Evolutionary conservation across 2,113 vertebrate species (phyloP).

Genomic region (Psephotus haematonotus): DNA sequence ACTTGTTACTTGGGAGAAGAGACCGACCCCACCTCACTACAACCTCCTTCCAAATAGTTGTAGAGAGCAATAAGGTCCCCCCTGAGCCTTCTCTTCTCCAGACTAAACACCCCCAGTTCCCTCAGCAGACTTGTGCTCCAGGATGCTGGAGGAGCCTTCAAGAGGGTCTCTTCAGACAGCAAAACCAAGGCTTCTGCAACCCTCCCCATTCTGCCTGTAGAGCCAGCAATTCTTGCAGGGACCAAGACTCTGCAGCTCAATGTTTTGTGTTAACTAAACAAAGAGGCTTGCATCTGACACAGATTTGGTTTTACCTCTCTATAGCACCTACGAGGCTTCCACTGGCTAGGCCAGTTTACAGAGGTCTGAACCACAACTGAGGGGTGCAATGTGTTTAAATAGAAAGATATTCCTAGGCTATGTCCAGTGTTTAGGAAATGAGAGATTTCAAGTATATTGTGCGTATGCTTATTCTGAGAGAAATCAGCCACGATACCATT

Average conservation of each 20-base stretch:
- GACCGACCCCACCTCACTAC: neutral
- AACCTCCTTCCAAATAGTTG: neutral
- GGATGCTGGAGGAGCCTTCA: neutral
- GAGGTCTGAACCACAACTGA: neutral
- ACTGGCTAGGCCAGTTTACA: neutral
- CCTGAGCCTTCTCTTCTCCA: neutral
- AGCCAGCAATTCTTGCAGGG: neutral
- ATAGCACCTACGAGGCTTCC: neutral
- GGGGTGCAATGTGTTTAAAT: fast-evolving
- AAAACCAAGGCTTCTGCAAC: neutral
- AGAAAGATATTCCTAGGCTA: neutral
- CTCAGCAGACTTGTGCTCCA: neutral
- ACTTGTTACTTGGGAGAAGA: neutral
- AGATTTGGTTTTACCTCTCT: neutral
- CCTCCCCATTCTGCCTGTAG: neutral
- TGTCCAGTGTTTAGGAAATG: neutral
- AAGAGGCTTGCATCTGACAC: neutral
- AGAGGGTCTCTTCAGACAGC: neutral
- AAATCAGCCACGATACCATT: neutral
- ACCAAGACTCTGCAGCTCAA: neutral
- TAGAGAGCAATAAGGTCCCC: neutral
- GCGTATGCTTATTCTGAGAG: neutral
- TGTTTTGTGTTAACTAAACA: neutral
- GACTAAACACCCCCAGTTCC: neutral
- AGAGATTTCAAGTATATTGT: neutral